Evolutionary conservation across 2,113 vertebrate species (phyloP), one percentile per base, ranked within the genome.

Genomic region (Sinocyclocheilus grahami): DNA sequence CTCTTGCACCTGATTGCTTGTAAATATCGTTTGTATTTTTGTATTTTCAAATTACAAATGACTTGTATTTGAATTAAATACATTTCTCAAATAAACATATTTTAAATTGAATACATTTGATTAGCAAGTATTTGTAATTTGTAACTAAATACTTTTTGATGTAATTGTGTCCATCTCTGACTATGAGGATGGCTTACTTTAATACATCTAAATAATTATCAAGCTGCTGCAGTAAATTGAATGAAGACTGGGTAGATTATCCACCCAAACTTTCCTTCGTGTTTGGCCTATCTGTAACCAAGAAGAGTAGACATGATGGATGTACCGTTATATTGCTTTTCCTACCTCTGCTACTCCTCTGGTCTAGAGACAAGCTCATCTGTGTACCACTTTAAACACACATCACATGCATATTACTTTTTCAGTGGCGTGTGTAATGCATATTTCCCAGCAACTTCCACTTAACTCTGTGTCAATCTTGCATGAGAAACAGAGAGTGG

Each of bases 351-450:
- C 76, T 74, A 67, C 51, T 30, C 55, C 76, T 80, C 30, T 51
- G 53, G 24, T 55, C 58, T 39, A 65, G 46, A 86, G 79, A 86
- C 62, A 48, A 78, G 55, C 69, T 83, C 30, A 51, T 85, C 33
- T 33, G 27, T 60, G 30, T 89, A 39, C 42, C 30, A 24, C 75
- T 74, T 83, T 48, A 48, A 86, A 87, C 80, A 75, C 30, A 33
- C 30, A 75, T 37, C 1, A 27, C 37, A 37, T 39, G 46, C 48
- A 76, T 48, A 72, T 85, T 67, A 78, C 74, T 83, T 62, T 58
- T 86, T 67, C 62, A 86, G 63, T 30, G 60, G 39, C 2, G n/a
- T 53, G 53, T 63, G 79, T 27, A 60, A 86, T 69, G 67, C 30
- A 71, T 63, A 65, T 65, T 82, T 87, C 33, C 14, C 13, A 51